A percentile compares a stretch with the other conserved stretches of the same genome.
These are phyloP conservation scores for Saimiri boliviensis DNA, from an alignment of 2,113 vertebrate species.

Conservation along the genomic window DNA sequence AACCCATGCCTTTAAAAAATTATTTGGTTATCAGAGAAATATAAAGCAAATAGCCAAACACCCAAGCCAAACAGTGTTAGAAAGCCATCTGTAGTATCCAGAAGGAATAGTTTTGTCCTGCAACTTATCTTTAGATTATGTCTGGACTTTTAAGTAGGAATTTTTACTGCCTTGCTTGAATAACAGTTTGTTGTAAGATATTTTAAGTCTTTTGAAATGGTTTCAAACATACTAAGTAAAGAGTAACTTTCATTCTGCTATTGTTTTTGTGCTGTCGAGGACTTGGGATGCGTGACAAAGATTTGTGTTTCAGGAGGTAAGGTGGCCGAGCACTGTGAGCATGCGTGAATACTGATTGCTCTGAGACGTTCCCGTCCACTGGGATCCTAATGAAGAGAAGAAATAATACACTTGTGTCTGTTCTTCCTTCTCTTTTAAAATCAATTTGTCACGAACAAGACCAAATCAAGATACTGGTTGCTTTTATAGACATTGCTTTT, in stretches of 20 bases:
- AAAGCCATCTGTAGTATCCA: conserved; percentile 60
- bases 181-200: neutral
- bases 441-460: neutral
- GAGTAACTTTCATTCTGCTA: conserved; percentile 81
- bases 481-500: conserved; percentile 18
- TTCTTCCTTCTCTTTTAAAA: neutral
- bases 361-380: neutral
- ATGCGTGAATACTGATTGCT: neutral
- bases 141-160: neutral
- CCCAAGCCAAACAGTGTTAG: conserved; percentile 2
- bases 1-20: neutral
- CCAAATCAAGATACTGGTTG: neutral
- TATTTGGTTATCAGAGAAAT: neutral
- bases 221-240: conserved; percentile 59
- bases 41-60: neutral
- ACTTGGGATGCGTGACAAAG: conserved; percentile 86
- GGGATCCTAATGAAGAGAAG: neutral
- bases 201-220: neutral
- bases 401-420: rapidly evolving
- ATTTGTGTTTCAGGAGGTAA: conserved; percentile 95
- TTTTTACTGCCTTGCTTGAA: neutral
- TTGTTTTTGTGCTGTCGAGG: conserved; percentile 88
- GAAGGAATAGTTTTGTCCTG: neutral
- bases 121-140: neutral
- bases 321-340: conserved; percentile 40